Evolutionary conservation across 2,888 invertebrate genomes (phyloP).

Genomic region (Globia sparganii): DNA sequence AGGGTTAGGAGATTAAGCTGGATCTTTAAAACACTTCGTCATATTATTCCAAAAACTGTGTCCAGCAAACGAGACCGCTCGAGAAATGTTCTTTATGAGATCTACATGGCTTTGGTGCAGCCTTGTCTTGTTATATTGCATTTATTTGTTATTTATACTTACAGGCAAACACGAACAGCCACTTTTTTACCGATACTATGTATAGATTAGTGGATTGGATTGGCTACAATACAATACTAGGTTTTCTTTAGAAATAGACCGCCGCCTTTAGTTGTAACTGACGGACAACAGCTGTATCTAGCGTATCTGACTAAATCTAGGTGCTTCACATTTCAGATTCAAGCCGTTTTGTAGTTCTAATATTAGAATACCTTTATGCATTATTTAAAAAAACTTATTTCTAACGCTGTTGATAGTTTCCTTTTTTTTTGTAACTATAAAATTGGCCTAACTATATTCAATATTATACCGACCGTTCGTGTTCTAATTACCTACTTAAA

Average conservation of each 20-base stretch:
- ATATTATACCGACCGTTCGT: neutral
- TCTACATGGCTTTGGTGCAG: too few species aligned
- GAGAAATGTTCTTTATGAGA: too few species aligned
- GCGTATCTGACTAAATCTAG: slow-evolving; percentile 21
- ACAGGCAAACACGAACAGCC: too few species aligned
- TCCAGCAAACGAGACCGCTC: neutral
- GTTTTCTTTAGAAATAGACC: slow-evolving; percentile 16
- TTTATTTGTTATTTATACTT: too few species aligned
- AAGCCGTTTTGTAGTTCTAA: slow-evolving; percentile 10
- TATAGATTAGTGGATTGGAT: too few species aligned
- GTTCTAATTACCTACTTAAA: neutral
- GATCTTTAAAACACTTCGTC: neutral
- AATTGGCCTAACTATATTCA: neutral
- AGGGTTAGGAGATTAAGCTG: neutral
- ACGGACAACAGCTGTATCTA: slow-evolving; percentile 16
- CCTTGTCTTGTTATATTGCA: too few species aligned
- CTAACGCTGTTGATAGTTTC: neutral
- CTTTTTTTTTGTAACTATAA: neutral
- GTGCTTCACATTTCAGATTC: slow-evolving; percentile 23
- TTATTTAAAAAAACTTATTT: slow-evolving; percentile 1
- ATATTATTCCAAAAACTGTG: neutral
- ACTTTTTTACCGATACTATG: too few species aligned
- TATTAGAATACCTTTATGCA: slow-evolving; percentile 8
- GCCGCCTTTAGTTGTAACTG: slow-evolving; percentile 11
- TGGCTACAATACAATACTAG: too few species aligned